phyloP scores from a whole-genome alignment of 2,797 vertebrate species.

The Pelobates cultripes region DNA sequence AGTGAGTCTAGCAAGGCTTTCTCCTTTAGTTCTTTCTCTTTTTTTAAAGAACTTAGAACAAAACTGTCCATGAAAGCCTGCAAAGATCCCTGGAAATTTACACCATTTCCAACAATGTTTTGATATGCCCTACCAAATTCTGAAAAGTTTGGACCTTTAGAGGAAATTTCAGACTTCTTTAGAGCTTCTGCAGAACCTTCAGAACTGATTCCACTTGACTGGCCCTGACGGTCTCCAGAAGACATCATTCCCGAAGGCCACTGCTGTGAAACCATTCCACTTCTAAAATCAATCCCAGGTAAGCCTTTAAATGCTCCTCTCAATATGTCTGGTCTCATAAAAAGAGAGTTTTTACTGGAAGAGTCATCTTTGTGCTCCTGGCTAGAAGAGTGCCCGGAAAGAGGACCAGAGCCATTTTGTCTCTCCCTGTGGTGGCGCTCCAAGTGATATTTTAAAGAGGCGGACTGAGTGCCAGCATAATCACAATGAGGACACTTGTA shows the following conservation, averaged over 20 bases:
- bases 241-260: slow-evolving; percentile 87
- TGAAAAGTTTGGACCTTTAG: slow-evolving; percentile 86
- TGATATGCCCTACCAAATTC: slow-evolving; percentile 93
- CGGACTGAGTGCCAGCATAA: slow-evolving; percentile 98
- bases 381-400: slow-evolving; percentile 73
- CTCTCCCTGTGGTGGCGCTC: slow-evolving; percentile 95
- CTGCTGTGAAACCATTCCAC: slow-evolving; percentile 86
- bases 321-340: slow-evolving; percentile 92
- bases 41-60: slow-evolving; percentile 92
- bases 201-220: slow-evolving; percentile 72
- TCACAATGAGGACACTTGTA: slow-evolving; percentile 98
- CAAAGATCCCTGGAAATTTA: slow-evolving; percentile 95
- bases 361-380: slow-evolving; percentile 90
- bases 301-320: slow-evolving; percentile 91
- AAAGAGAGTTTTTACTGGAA: slow-evolving; percentile 78
- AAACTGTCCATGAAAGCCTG: slow-evolving; percentile 98
- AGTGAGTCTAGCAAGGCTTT: slow-evolving; percentile 81
- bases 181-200: slow-evolving; percentile 77
- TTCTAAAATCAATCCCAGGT: slow-evolving; percentile 87
- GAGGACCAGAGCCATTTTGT: slow-evolving; percentile 88
- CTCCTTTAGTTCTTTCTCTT: slow-evolving; percentile 87
- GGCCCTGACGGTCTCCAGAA: slow-evolving; percentile 84
- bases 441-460: slow-evolving; percentile 96
- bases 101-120: slow-evolving; percentile 90
- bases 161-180: slow-evolving; percentile 78